Evolutionary conservation across 2,888 invertebrate genomes (phyloP).

Genomic region (Papilio protenor): DNA sequence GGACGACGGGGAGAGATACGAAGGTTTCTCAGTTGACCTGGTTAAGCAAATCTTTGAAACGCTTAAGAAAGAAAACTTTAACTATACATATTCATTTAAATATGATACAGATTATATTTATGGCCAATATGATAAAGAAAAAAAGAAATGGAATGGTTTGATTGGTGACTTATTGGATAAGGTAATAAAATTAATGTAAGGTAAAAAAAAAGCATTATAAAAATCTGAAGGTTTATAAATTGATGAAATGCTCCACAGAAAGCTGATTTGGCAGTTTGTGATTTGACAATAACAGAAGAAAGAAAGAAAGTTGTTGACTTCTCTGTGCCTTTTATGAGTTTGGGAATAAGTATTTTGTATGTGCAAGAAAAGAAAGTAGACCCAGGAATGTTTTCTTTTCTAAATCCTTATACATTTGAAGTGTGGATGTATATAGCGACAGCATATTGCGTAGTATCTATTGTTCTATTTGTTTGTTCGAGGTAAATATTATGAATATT

Average conservation of each 20-base stretch:
- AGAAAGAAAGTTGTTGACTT: slow-evolving; percentile 95
- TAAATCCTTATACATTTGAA: slow-evolving; percentile 92
- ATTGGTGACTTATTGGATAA: slow-evolving; percentile 74
- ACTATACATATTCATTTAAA: slow-evolving; percentile 70
- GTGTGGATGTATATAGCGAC: slow-evolving; percentile 95
- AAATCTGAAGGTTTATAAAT: not conserved
- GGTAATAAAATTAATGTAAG: slow-evolving; percentile 38
- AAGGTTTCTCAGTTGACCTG: slow-evolving; percentile 91
- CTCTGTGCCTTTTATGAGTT: slow-evolving; percentile 98
- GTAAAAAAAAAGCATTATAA: too few relatives aligned
- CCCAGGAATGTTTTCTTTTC: slow-evolving; percentile 93
- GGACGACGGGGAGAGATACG: slow-evolving; percentile 86
- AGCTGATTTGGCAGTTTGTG: slow-evolving; percentile 80
- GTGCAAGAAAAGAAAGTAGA: slow-evolving; percentile 90
- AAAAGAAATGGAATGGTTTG: slow-evolving; percentile 74
- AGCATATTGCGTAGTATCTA: slow-evolving; percentile 92
- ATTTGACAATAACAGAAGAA: slow-evolving; percentile 96
- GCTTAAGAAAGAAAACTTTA: slow-evolving; percentile 73
- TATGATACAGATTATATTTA: slow-evolving; percentile 60
- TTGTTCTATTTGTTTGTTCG: slow-evolving; percentile 92
- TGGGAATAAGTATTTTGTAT: slow-evolving; percentile 95
- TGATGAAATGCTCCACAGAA: slow-evolving; percentile 56
- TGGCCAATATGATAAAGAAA: slow-evolving; percentile 59
- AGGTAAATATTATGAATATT: slow-evolving; percentile 75
- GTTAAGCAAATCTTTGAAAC: slow-evolving; percentile 87